A percentile compares a stretch with the other conserved stretches of the same genome.
Conservation (phyloP, 2,113 vertebrate species). For the Eupsittula cactorum region DNA sequence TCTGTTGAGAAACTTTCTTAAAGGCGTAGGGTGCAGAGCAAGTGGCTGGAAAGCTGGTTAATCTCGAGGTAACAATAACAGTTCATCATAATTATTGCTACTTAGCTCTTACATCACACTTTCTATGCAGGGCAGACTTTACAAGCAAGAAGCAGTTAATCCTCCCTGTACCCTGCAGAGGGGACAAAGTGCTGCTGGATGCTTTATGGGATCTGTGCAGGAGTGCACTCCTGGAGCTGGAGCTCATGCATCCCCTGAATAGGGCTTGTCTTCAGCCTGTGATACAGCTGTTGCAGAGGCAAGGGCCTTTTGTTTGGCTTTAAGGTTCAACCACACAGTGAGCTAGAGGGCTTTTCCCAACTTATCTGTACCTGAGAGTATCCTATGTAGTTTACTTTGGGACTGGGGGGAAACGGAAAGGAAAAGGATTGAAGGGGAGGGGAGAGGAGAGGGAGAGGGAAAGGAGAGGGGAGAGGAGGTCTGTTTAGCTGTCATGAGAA, state of each 20-base stretch:
- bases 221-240: neutral
- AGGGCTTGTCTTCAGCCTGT: neutral
- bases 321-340: neutral
- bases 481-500: neutral
- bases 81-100: neutral
- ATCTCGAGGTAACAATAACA: neutral
- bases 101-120: neutral
- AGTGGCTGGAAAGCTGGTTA: neutral
- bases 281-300: neutral
- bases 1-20: conserved; percentile 58
- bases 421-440: too few relatives aligned
- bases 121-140: neutral
- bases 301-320: accelerated
- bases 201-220: neutral
- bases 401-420: accelerated
- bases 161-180: neutral
- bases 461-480: neutral
- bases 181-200: neutral
- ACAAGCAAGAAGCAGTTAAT: neutral
- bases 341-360: neutral
- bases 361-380: neutral
- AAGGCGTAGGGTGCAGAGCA: neutral
- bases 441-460: too few relatives aligned
- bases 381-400: neutral
- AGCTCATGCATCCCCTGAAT: neutral